A percentile compares a stretch with the other conserved stretches of the same genome.
Evolutionary conservation across 2,888 invertebrate genomes (phyloP).

Genomic region (Hylaea fasciaria): DNA sequence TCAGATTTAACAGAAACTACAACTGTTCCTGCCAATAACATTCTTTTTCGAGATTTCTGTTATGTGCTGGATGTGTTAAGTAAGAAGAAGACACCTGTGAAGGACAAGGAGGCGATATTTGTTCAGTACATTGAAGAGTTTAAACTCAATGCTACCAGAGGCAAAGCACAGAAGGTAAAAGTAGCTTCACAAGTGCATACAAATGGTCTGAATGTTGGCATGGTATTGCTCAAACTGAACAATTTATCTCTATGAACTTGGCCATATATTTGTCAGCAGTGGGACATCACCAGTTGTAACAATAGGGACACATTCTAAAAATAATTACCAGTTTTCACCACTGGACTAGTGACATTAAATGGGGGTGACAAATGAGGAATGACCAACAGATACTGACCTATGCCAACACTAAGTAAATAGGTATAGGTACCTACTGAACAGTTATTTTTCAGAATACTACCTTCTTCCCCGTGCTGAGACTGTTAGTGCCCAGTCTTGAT

Average conservation of each 20-base stretch:
- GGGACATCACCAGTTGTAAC: too few species aligned
- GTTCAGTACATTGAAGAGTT: constrained; percentile 78
- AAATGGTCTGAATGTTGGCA: too few species aligned
- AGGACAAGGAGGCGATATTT: constrained; percentile 77
- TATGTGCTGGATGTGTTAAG: constrained; percentile 85
- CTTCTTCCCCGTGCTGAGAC: constrained; percentile 90
- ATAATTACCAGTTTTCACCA: too few species aligned
- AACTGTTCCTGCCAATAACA: constrained; percentile 49
- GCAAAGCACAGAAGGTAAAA: constrained; percentile 44
- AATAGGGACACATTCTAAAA: too few species aligned
- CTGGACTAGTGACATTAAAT: too few species aligned
- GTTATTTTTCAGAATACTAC: constrained; percentile 79
- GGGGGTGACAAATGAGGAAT: too few species aligned
- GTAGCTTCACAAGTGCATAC: too few species aligned
- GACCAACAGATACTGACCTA: too few species aligned
- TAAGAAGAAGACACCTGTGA: constrained; percentile 63
- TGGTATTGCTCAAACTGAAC: too few species aligned
- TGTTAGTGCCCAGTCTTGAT: constrained; percentile 92
- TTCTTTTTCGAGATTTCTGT: constrained; percentile 85
- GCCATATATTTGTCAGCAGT: too few species aligned
- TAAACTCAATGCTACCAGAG: constrained; percentile 62
- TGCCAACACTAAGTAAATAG: too few species aligned
- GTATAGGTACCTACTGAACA: not conserved
- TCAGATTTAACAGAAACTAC: constrained; percentile 34
- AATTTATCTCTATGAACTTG: too few species aligned